phyloP scores from a whole-genome alignment of 2,113 vertebrate genomes.

The Rafetus swinhoei region DNA sequence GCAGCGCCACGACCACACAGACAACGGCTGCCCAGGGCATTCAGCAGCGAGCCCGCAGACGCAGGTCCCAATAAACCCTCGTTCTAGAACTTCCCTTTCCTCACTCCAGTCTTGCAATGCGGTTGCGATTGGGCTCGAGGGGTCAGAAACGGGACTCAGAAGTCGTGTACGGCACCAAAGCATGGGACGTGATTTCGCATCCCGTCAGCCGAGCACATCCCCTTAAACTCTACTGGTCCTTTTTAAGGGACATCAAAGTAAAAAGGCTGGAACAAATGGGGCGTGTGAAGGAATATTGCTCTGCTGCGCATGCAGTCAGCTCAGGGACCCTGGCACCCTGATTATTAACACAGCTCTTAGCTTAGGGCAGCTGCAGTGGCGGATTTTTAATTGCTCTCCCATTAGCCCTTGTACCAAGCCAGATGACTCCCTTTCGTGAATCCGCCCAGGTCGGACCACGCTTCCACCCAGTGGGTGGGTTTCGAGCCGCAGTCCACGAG shows the following conservation, averaged over 20 bases:
- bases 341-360: not conserved
- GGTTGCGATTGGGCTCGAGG: not conserved
- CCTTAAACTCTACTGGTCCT: too few species aligned
- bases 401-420: not conserved
- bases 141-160: not conserved
- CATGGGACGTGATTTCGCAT: not conserved
- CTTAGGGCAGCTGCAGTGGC: not conserved
- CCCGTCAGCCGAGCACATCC: not conserved
- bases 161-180: not conserved
- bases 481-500: not conserved
- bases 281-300: not conserved
- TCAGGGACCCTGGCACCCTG: not conserved
- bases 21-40: not conserved
- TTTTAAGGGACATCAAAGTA: not conserved
- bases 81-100: not conserved
- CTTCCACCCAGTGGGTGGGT: not conserved
- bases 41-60: not conserved
- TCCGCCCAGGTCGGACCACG: not conserved
- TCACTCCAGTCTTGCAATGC: not conserved
- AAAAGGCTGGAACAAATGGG: not conserved
- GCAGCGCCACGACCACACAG: not conserved
- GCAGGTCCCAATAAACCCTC: not conserved
- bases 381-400: not conserved
- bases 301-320: not conserved
- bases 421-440: not conserved